Conservation (phyloP, 2,797 vertebrate genomes). For the Phyllotis vaccarum region DNA sequence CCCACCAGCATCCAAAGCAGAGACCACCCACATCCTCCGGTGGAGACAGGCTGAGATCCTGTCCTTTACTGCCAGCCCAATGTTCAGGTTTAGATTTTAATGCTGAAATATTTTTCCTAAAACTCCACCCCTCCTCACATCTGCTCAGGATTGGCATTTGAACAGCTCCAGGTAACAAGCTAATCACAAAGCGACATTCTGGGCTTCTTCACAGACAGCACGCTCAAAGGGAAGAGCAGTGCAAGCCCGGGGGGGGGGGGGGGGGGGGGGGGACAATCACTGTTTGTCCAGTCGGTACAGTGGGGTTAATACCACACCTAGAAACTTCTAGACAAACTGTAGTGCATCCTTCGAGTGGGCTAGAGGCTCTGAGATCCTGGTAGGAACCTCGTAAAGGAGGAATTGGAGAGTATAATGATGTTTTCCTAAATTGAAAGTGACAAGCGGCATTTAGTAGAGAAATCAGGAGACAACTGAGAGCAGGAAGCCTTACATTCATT, state of each 20-base stretch:
- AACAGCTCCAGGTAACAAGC: background rate
- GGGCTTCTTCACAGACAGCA: background rate
- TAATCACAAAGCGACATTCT: background rate
- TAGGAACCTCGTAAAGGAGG: conserved; percentile 67
- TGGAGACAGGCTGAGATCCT: conserved; percentile 69
- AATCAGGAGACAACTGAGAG: conserved; percentile 68
- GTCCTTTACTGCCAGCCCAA: conserved; percentile 54
- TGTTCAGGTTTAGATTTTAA: background rate
- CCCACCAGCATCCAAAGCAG: background rate
- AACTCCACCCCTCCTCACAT: background rate
- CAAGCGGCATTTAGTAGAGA: conserved; percentile 78
- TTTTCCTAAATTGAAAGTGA: conserved; percentile 82
- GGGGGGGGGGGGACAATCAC: no score
- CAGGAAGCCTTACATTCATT: conserved; percentile 58
- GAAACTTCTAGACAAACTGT: background rate
- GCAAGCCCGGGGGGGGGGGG: no score
- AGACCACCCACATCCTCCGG: conserved; percentile 76
- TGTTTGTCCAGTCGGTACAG: conserved; percentile 53
- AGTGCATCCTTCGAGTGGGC: background rate
- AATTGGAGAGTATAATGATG: conserved; percentile 76
- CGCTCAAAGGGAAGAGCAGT: background rate
- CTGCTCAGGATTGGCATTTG: background rate
- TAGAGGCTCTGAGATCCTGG: conserved; percentile 68
- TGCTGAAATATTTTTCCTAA: background rate
- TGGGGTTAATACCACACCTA: background rate